Conservation (phyloP, 2,797 vertebrate species). For the Pampus argenteus region DNA sequence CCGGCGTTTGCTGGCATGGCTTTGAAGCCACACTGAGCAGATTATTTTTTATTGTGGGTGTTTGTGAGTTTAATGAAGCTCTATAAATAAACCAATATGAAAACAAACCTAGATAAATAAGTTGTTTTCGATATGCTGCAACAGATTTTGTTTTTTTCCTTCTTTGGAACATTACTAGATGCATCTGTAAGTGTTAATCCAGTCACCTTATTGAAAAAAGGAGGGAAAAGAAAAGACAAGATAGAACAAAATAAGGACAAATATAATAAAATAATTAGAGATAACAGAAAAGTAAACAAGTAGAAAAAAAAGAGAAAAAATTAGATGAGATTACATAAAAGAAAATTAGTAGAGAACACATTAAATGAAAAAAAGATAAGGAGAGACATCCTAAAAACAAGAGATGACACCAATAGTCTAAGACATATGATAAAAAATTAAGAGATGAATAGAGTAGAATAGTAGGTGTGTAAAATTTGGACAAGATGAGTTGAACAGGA, state of each 20-base stretch:
- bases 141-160: slow-evolving; percentile 4
- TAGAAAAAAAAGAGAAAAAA: too few species aligned
- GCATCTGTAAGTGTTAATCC: slow-evolving; percentile 42
- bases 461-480: too few species aligned
- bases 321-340: too few species aligned
- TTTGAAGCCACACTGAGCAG: slow-evolving; percentile 29
- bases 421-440: too few species aligned
- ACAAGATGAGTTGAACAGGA: too few species aligned
- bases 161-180: slow-evolving; percentile 1
- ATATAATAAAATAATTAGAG: background rate
- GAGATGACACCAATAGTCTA: too few species aligned
- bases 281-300: too few species aligned
- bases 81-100: slow-evolving; percentile 53
- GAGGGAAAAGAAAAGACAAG: background rate
- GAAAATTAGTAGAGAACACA: too few species aligned
- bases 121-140: slow-evolving; percentile 19
- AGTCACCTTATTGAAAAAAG: slow-evolving; percentile 4
- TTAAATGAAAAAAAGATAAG: too few species aligned
- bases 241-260: background rate
- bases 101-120: slow-evolving; percentile 41
- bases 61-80: slow-evolving; percentile 52
- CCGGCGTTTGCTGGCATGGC: background rate
- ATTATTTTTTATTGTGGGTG: slow-evolving; percentile 43
- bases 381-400: too few species aligned
- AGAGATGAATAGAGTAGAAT: too few species aligned